phyloP scores from a whole-genome alignment of 2,888 invertebrate genomes.

The Beris morrisii region DNA sequence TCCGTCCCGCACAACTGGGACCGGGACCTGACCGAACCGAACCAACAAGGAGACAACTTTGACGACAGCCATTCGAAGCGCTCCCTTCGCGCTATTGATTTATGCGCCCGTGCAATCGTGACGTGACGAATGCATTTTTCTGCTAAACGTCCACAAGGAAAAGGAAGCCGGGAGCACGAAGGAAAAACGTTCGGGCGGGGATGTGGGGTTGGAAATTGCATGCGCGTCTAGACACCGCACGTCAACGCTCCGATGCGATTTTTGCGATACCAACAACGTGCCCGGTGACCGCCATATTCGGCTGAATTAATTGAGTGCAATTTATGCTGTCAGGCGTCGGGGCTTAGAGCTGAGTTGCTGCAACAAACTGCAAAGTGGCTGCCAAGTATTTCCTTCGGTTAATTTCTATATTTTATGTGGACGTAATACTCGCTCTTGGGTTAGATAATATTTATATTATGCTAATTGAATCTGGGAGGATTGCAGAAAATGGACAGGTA shows the following conservation, averaged over 20 bases:
- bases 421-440: too few species aligned
- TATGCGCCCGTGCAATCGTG: constrained; percentile 30
- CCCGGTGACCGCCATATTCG: constrained; percentile 21
- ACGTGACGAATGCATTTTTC: constrained; percentile 26
- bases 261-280: neutral
- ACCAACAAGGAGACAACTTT: too few species aligned
- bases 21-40: too few species aligned
- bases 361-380: too few species aligned
- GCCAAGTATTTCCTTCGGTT: too few species aligned
- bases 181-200: neutral
- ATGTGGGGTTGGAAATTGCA: constrained; percentile 17
- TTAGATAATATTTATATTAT: too few species aligned
- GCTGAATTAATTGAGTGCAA: constrained; percentile 31
- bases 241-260: constrained; percentile 28
- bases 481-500: too few species aligned
- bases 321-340: constrained; percentile 5
- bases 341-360: too few species aligned
- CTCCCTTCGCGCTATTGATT: constrained; percentile 27
- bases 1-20: too few species aligned
- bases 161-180: neutral
- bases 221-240: constrained; percentile 31
- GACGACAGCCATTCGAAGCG: constrained; percentile 21
- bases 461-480: too few species aligned
- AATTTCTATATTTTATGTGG: too few species aligned
- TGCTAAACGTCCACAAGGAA: constrained; percentile 3